Base-by-base conservation (phyloP, 2,888 invertebrate species). In the Hirtodrosophila trivittata region DNA sequence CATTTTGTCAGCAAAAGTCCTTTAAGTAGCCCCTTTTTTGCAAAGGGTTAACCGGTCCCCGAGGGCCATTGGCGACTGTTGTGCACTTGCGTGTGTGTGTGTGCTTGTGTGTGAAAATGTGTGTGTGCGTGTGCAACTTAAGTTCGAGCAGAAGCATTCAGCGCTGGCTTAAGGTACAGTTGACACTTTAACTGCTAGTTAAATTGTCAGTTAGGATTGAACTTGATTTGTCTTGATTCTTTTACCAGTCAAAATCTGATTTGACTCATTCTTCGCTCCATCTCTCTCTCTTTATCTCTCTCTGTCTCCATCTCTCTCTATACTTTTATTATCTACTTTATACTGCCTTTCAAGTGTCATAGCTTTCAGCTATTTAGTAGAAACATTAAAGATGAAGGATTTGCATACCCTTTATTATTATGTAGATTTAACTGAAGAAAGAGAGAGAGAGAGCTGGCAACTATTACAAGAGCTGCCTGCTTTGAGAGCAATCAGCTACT, bases 1-100 rank as follows among this genome's bases (percentile, higher is more conserved):
- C 74, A 70, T 76, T 82, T 76, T 76, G 73, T 76, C 83, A 82
- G 74, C 83, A 82, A 82, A 82, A 83, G 78, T 78, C 78, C 83
- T 83, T 78, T 83, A 78, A 83, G 77, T 82, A 78, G 83, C 80
- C 71, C 58, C 57, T 52, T 71, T 76, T 55, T 75, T 69, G 64
- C 66, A 51, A 77, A 78, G 77, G 77, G 78, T 82, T 77, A 77
- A 82, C 77, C 77, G 80, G 83, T 82, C 83, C 77, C 76, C 45
- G 52, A 64, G 45, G 75, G 55, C 47, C 25, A 43, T 10, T 49
- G 13, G 28, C 32, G 52, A 33, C 66, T 41, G n/a, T 39, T 42
- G 39, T 57, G 26, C 43, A 38, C 26, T 39, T 54, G 32, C 26
- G 37, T 33, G 37, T 32, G 21, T 43, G 37, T 28, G 28, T 43